Conservation (phyloP, 2,888 invertebrate species). For the Platerodrilus igneus region DNA sequence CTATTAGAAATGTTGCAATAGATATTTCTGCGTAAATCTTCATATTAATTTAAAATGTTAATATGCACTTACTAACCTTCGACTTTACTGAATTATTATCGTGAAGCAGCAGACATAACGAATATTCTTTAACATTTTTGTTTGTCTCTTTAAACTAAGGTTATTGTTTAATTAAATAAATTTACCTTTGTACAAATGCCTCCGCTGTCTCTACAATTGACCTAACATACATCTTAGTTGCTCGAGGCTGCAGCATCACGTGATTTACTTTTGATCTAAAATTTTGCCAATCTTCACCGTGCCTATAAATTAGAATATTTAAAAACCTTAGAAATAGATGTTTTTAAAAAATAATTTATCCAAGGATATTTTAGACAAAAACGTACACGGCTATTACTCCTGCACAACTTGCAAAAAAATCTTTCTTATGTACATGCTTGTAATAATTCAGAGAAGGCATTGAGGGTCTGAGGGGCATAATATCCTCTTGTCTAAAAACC, state of each 20-base stretch:
- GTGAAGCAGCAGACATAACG: too few relatives aligned
- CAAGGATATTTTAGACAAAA: not conserved
- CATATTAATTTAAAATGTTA: too few relatives aligned
- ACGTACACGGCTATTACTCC: conserved; percentile 73
- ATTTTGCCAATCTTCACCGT: conserved; percentile 76
- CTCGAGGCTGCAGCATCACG: conserved; percentile 68
- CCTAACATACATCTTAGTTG: conserved; percentile 66
- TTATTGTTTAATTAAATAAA: too few relatives aligned
- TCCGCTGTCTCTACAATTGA: conserved; percentile 66
- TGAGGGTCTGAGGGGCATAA: conserved; percentile 64
- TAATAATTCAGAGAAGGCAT: conserved; percentile 73
- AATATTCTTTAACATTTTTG: too few relatives aligned
- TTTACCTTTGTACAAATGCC: conserved; percentile 65
- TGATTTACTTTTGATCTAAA: conserved; percentile 74
- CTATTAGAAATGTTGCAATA: too few relatives aligned
- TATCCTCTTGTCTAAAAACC: conserved; percentile 65
- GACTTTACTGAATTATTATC: too few relatives aligned
- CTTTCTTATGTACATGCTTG: conserved; percentile 63
- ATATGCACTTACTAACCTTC: too few relatives aligned
- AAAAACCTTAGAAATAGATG: too few relatives aligned
- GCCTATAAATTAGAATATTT: conserved; percentile 59
- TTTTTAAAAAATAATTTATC: too few relatives aligned
- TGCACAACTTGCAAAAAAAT: conserved; percentile 63
- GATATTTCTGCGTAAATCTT: too few relatives aligned
- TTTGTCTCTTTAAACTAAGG: too few relatives aligned